phyloP scores from a whole-genome alignment of 2,888 invertebrate genomes.

The Phragmatobia fuliginosa region DNA sequence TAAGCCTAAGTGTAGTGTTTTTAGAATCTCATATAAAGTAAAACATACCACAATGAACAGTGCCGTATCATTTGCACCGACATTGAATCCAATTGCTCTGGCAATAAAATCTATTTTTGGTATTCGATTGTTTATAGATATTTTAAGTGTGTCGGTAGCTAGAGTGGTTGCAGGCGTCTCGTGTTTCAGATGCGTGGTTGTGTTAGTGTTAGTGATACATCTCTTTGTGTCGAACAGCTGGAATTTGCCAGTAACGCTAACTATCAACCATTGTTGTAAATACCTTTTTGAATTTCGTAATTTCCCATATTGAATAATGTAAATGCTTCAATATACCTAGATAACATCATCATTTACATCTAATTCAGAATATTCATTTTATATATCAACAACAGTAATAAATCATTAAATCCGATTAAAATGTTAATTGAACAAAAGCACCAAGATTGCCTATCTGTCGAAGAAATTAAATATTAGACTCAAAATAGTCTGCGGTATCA shows the following conservation, averaged over 20 bases:
- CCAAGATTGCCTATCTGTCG: slow-evolving; percentile 15
- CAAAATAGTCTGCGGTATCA: slow-evolving; percentile 56
- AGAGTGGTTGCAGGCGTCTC: slow-evolving; percentile 76
- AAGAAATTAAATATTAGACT: slow-evolving; percentile 31
- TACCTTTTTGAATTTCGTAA: slow-evolving; percentile 37
- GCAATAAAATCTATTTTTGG: slow-evolving; percentile 81
- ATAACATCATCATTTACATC: not conserved
- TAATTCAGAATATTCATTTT: not conserved
- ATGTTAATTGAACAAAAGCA: slow-evolving; percentile 24
- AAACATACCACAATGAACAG: slow-evolving; percentile 63
- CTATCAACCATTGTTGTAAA: slow-evolving; percentile 45
- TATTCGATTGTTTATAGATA: slow-evolving; percentile 75
- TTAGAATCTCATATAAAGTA: slow-evolving; percentile 65
- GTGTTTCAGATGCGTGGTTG: slow-evolving; percentile 73
- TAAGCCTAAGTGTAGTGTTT: slow-evolving; percentile 57
- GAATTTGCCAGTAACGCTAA: slow-evolving; percentile 47
- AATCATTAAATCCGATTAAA: not conserved
- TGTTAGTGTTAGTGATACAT: slow-evolving; percentile 71
- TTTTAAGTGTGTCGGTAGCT: slow-evolving; percentile 70
- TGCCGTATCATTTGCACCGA: slow-evolving; percentile 67
- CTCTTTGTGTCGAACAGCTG: slow-evolving; percentile 65
- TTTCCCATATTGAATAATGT: slow-evolving; percentile 15
- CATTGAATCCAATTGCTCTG: slow-evolving; percentile 79
- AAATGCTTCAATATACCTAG: not conserved
- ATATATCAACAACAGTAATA: not conserved